Percentiles rank a stretch among this genome's conserved stretches.
Evolutionary conservation across 2,888 invertebrate species (phyloP).

Genomic region (Coenonympha glycerion): DNA sequence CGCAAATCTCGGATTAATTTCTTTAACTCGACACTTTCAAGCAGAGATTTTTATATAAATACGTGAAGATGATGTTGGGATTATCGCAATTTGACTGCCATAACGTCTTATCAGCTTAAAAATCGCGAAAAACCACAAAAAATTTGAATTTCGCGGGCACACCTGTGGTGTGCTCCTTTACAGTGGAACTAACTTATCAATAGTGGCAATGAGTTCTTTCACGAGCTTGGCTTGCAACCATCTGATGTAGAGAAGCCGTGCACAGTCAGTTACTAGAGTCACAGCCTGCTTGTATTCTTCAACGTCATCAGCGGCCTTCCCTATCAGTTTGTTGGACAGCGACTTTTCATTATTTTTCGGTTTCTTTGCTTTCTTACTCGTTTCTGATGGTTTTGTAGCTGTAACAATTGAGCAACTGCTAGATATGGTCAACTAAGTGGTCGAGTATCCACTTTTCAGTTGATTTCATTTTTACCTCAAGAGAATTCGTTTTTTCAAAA

Average conservation of each 20-base stretch:
- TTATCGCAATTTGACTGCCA: no score
- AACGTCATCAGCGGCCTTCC: constrained; percentile 35
- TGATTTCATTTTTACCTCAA: no score
- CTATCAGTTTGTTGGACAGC: constrained; percentile 29
- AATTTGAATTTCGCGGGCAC: neutral
- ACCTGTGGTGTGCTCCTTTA: no score
- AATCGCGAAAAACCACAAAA: no score
- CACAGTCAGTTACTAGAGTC: constrained; percentile 50
- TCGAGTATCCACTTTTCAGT: no score
- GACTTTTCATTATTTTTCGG: constrained; percentile 38
- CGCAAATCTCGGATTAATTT: no score
- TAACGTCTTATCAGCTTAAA: no score
- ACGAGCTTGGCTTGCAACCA: constrained; percentile 57
- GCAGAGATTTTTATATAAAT: no score
- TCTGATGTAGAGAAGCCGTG: constrained; percentile 47
- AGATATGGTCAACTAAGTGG: no score
- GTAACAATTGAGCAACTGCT: neutral
- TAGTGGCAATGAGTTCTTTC: constrained; percentile 45
- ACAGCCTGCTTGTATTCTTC: constrained; percentile 49
- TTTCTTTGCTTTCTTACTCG: constrained; percentile 35
- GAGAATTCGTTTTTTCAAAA: no score
- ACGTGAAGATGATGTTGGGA: no score
- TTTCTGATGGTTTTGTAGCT: constrained; percentile 12
- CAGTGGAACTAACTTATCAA: constrained; percentile 41
- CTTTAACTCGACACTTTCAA: no score